A percentile compares a stretch with the other conserved stretches of the same genome.
Evolutionary conservation across 2,113 vertebrate genomes (phyloP).

Genomic region (Oenanthe melanoleuca): DNA sequence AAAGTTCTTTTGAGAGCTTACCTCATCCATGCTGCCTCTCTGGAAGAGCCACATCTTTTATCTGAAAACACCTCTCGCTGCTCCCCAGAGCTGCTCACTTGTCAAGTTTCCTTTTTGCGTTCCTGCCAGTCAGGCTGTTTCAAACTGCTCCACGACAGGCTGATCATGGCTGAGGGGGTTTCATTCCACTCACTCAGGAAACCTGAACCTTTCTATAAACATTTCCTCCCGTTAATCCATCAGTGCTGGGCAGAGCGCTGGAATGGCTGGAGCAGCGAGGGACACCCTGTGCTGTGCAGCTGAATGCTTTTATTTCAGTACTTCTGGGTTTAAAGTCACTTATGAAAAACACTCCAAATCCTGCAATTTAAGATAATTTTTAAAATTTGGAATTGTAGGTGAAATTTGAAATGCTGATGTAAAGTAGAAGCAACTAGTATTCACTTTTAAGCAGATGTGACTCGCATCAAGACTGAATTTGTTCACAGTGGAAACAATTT

Average conservation of each 20-base stretch:
- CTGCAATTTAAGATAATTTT: background rate
- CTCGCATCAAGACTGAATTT: conserved; percentile 17
- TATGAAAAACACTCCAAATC: background rate
- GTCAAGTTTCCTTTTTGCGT: background rate
- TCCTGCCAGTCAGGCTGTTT: background rate
- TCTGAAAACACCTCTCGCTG: background rate
- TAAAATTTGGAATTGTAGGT: background rate
- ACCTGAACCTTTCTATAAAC: conserved; percentile 40
- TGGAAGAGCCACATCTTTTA: background rate
- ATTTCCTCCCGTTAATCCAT: conserved; percentile 41
- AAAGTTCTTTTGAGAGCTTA: background rate
- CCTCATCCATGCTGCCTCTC: background rate
- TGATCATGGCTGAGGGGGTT: background rate
- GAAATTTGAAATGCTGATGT: background rate
- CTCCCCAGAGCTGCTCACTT: background rate
- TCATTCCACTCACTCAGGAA: conserved; percentile 32
- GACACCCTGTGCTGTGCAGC: background rate
- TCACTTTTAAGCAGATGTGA: conserved; percentile 30
- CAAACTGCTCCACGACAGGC: background rate
- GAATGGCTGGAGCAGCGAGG: background rate
- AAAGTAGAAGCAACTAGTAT: background rate
- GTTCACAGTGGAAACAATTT: conserved; percentile 42
- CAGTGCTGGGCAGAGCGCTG: background rate
- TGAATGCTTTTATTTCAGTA: background rate
- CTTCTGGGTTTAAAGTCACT: background rate